These are phyloP conservation scores for Sterrhoptilus dennistouni DNA, from an alignment of 2,113 vertebrate genomes.

Conservation along the genomic window DNA sequence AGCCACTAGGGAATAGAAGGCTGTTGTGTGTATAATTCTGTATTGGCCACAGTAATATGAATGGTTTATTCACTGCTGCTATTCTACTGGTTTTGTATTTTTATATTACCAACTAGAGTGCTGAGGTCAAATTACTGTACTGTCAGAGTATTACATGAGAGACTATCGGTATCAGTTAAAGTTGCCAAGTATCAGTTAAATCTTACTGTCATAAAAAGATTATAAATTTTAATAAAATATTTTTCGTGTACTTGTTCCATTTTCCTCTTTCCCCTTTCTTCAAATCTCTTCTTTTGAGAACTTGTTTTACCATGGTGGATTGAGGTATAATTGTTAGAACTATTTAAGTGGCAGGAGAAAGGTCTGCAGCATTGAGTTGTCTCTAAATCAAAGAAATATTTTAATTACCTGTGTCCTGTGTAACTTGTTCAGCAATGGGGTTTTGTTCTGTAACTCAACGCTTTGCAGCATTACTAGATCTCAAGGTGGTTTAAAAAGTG, in stretches of 20 bases:
- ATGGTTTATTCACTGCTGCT: constrained; percentile 9
- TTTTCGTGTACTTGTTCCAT: not conserved
- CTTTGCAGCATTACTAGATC: not conserved
- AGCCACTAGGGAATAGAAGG: not conserved
- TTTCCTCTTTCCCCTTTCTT: not conserved
- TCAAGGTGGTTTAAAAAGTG: not conserved
- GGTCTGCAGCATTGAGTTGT: not conserved
- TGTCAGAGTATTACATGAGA: not conserved
- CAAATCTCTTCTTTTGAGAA: not conserved
- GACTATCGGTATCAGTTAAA: not conserved
- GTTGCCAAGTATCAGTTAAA: not conserved
- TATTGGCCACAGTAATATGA: not conserved
- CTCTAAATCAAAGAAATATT: not conserved
- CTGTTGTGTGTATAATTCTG: not conserved
- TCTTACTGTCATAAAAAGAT: not conserved
- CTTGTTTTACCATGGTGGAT: not conserved
- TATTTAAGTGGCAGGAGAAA: not conserved
- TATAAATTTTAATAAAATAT: not conserved
- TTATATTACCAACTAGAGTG: not conserved
- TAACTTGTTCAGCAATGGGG: not conserved
- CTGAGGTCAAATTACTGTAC: not conserved
- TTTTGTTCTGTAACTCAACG: not conserved
- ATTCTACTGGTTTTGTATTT: not conserved
- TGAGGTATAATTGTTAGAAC: not conserved
- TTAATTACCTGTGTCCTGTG: not conserved